Conservation (phyloP, 2,113 vertebrate genomes). For the Trichechus manatus region DNA sequence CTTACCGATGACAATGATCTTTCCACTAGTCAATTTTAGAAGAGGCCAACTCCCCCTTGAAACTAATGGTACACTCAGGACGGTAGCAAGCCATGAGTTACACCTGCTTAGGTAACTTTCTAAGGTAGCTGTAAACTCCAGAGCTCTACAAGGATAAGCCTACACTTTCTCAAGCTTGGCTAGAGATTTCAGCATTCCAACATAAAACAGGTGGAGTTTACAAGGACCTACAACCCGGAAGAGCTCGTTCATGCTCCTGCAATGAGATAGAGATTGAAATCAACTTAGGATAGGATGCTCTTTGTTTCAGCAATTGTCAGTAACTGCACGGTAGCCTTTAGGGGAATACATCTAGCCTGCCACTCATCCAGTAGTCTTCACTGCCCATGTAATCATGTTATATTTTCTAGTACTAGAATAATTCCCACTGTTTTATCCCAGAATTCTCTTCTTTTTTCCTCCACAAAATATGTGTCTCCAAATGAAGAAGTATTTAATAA, state of each 20-base stretch:
- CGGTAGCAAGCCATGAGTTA: neutral
- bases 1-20: neutral
- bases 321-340: neutral
- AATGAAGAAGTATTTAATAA: neutral
- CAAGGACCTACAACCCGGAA: neutral
- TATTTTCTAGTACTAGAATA: neutral
- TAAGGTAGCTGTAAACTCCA: neutral
- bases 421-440: neutral
- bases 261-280: neutral
- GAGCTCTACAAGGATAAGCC: neutral
- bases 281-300: neutral
- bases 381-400: neutral
- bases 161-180: neutral
- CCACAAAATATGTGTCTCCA: neutral
- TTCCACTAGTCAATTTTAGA: neutral
- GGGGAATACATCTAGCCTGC: neutral
- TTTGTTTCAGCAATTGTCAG: neutral
- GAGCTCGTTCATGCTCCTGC: neutral
- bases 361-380: neutral
- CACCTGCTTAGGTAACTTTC: neutral
- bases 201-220: neutral
- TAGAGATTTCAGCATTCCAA: neutral
- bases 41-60: neutral
- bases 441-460: neutral
- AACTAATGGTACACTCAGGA: neutral